phyloP scores from a whole-genome alignment of 2,888 invertebrate genomes.

The Synergus japonicus region DNA sequence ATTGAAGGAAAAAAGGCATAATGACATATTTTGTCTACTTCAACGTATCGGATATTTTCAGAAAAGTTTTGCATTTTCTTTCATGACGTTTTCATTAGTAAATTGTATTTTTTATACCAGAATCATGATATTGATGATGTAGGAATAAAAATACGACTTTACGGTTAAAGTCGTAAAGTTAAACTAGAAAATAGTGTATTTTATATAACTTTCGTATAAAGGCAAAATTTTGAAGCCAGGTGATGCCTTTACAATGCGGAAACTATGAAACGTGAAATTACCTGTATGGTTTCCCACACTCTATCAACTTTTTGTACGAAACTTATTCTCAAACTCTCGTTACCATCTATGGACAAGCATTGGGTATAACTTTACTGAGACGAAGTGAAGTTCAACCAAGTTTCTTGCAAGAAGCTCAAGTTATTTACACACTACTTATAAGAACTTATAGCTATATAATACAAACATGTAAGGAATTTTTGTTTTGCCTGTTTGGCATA shows the following conservation, averaged over 20 bases:
- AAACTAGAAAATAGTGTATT: neutral
- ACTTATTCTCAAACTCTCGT: constrained; percentile 22
- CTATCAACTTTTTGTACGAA: neutral
- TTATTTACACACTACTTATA: constrained; percentile 17
- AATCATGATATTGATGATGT: neutral
- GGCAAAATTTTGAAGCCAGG: neutral
- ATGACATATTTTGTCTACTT: neutral
- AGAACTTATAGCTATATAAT: neutral
- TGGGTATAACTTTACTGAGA: neutral
- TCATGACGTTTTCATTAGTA: neutral
- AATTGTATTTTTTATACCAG: neutral
- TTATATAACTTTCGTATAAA: neutral
- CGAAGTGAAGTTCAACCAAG: neutral
- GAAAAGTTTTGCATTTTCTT: neutral
- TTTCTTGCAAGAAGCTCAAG: neutral
- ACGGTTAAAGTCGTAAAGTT: neutral
- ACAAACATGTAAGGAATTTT: neutral
- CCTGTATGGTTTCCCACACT: neutral
- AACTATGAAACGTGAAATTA: constrained; percentile 4
- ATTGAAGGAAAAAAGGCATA: neutral
- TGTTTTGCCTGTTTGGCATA: neutral
- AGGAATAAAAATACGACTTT: neutral
- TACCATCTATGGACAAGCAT: constrained; percentile 1
- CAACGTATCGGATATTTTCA: neutral
- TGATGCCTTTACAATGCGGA: neutral